Conservation (phyloP, 2,113 vertebrate species). For the Zosterops hypoxanthus region DNA sequence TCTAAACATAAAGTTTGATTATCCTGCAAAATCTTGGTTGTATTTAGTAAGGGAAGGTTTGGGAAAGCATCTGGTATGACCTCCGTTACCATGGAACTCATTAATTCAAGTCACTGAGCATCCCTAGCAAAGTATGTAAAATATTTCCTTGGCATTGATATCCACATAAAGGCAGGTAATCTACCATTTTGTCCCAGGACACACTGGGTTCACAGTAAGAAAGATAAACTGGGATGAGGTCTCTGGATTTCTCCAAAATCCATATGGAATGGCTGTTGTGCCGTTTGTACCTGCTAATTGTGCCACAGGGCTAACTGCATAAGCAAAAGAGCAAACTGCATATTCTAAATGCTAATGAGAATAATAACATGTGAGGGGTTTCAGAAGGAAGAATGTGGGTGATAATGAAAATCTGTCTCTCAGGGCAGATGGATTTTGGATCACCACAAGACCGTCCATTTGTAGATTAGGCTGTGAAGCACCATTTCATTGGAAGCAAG, state of each 20-base stretch:
- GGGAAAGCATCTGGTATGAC: constrained; percentile 7
- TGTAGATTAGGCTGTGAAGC: background rate
- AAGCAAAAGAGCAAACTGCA: background rate
- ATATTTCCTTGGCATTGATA: background rate
- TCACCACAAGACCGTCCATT: background rate
- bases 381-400: background rate
- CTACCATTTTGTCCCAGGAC: background rate
- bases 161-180: background rate
- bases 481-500: background rate
- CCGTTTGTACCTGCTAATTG: background rate
- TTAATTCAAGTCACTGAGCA: constrained; percentile 1
- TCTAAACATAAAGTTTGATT: background rate
- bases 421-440: background rate
- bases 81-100: background rate
- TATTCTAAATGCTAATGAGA: background rate
- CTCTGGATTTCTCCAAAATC: background rate
- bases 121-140: background rate
- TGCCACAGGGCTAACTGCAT: background rate
- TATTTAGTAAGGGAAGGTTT: background rate
- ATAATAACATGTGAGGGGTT: background rate
- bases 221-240: background rate
- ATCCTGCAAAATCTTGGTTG: background rate
- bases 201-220: background rate
- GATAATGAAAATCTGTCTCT: background rate
- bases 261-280: background rate